phyloP scores from a whole-genome alignment of 2,888 invertebrate species.

The Scaptomyza reducta region DNA sequence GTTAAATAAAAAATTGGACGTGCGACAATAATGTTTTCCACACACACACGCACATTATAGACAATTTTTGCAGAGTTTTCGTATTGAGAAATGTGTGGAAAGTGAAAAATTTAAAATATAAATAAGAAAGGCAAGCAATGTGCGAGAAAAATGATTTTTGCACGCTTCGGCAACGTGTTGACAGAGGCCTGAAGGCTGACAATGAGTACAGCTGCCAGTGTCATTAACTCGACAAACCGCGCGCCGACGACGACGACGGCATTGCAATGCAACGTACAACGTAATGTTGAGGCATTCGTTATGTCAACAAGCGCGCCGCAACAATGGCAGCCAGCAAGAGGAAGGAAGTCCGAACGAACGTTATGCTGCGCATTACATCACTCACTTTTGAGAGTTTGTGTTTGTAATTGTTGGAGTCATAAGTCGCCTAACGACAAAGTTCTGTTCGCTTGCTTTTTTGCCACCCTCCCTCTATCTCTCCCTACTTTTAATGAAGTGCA shows the following conservation, averaged over 20 bases:
- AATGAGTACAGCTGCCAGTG: conserved; percentile 55
- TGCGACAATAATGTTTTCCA: too few species aligned
- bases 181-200: conserved; percentile 41
- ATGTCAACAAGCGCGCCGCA: conserved; percentile 68
- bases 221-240: conserved; percentile 79
- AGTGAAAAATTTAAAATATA: conserved; percentile 67
- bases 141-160: conserved; percentile 76
- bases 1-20: too few species aligned
- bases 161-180: conserved; percentile 69
- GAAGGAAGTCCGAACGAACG: too few species aligned
- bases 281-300: conserved; percentile 75
- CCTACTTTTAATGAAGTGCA: conserved; percentile 67
- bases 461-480: conserved; percentile 18
- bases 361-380: conserved; percentile 75
- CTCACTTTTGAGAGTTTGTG: conserved; percentile 60
- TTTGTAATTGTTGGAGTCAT: conserved; percentile 72
- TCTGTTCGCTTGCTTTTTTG: conserved; percentile 23
- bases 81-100: conserved; percentile 49
- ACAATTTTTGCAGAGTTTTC: conserved; percentile 56
- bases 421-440: conserved; percentile 62
- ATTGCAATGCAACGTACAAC: background rate
- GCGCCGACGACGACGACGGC: conserved; percentile 26
- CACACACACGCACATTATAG: conserved; percentile 53
- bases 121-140: conserved; percentile 65
- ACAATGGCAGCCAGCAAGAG: conserved; percentile 46